These are phyloP conservation scores for Crotalus horridus DNA, from an alignment of 2,113 vertebrate species.

Conservation along the genomic window DNA sequence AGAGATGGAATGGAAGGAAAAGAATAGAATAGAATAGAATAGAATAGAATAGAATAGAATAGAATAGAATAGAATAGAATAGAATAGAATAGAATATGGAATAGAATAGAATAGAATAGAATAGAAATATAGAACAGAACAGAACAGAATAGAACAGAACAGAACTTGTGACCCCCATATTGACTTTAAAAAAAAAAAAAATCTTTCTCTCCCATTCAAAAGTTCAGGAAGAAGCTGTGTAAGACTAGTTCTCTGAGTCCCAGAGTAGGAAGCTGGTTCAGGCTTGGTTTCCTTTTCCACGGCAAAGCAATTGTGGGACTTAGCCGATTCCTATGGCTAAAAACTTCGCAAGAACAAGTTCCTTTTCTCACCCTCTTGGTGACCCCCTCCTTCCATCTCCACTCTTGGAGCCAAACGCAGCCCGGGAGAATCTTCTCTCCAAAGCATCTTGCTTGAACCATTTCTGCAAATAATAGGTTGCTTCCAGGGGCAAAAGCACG, in stretches of 20 bases:
- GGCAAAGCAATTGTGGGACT: neutral
- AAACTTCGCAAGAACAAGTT: neutral
- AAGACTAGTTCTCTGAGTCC: neutral
- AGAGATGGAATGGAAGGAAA: too few relatives aligned
- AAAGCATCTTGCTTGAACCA: conserved; percentile 40
- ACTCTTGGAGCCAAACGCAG: neutral
- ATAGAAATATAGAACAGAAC: too few relatives aligned
- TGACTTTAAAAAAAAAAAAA: neutral
- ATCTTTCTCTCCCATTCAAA: neutral
- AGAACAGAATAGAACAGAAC: too few relatives aligned
- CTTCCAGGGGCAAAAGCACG: conserved; percentile 26
- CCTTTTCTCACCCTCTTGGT: neutral
- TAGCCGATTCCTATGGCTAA: neutral
- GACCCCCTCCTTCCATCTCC: neutral
- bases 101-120: too few relatives aligned
- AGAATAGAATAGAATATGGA: too few relatives aligned
- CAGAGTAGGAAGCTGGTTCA: neutral
- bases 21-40: too few relatives aligned
- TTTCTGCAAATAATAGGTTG: conserved; percentile 51
- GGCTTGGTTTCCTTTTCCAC: neutral
- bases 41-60: too few relatives aligned
- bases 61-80: too few relatives aligned
- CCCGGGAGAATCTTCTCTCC: conserved; percentile 28
- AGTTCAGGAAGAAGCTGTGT: neutral
- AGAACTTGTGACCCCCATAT: neutral